Evolutionary conservation across 2,113 vertebrate species (phyloP).

Genomic region (Saguinus midas): DNA sequence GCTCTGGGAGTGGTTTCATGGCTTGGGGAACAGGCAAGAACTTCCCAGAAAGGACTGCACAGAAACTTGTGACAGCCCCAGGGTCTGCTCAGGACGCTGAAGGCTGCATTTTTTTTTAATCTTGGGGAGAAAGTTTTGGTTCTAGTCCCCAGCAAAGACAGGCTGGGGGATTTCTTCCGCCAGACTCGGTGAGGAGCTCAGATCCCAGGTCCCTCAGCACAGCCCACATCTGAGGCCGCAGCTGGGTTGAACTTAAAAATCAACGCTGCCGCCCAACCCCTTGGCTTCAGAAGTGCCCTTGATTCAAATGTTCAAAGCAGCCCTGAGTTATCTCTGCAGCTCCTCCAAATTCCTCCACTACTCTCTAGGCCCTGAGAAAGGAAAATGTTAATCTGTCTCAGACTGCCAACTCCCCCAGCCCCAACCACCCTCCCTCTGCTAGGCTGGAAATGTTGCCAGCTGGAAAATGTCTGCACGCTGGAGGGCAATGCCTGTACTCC

Average conservation of each 20-base stretch:
- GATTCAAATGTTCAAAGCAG: neutral
- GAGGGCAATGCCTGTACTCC: neutral
- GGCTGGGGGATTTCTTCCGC: neutral
- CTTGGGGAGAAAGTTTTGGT: neutral
- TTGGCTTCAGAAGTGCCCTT: neutral
- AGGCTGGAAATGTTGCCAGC: neutral
- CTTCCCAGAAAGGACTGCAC: neutral
- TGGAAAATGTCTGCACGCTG: fast-evolving
- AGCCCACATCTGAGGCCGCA: neutral
- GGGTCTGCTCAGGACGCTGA: neutral
- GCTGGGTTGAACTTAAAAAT: neutral
- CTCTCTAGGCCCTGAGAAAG: neutral
- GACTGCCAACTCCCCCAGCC: neutral
- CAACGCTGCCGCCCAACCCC: neutral
- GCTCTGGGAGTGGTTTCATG: neutral
- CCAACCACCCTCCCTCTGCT: too few relatives aligned
- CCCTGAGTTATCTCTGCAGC: neutral
- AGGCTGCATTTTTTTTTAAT: neutral
- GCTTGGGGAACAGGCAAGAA: neutral
- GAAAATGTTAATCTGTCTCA: neutral
- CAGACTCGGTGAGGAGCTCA: neutral
- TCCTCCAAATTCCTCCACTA: neutral
- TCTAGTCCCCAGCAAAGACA: neutral
- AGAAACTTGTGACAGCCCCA: neutral
- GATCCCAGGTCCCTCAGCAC: neutral